Conservation (phyloP, 92 coral and sea anemone species). For the Desmophyllum pertusum region DNA sequence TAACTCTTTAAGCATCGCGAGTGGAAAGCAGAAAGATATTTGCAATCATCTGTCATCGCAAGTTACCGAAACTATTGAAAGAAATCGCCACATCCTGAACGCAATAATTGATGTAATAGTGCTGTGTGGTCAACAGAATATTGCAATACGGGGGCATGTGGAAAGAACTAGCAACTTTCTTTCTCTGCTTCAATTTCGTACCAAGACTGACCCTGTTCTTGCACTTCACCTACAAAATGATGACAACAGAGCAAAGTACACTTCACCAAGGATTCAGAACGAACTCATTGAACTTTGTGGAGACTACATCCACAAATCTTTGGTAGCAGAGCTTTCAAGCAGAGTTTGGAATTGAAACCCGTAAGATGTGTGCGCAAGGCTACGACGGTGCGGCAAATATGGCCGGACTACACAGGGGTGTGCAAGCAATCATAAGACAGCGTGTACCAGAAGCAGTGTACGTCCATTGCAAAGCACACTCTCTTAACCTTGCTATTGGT, state of each 20-base stretch:
- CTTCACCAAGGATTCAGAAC: slow-evolving; percentile 60
- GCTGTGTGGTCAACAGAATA: slow-evolving; percentile 77
- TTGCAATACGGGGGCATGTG: slow-evolving; percentile 76
- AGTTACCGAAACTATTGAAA: slow-evolving; percentile 44
- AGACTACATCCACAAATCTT: slow-evolving; percentile 55
- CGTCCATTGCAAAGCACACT: slow-evolving; percentile 57
- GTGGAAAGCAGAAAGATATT: slow-evolving; percentile 68
- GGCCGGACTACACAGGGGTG: slow-evolving; percentile 64
- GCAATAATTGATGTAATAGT: slow-evolving; percentile 74
- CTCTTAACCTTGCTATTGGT: slow-evolving; percentile 61
- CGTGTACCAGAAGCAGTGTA: slow-evolving; percentile 55
- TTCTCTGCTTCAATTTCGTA: slow-evolving; percentile 18
- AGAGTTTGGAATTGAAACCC: slow-evolving; percentile 54
- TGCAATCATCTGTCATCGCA: slow-evolving; percentile 67
- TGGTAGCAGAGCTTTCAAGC: slow-evolving; percentile 44
- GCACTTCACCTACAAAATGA: slow-evolving; percentile 49
- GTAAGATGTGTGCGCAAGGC: slow-evolving; percentile 62
- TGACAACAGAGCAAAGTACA: slow-evolving; percentile 58
- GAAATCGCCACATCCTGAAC: slow-evolving; percentile 73
- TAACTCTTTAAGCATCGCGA: slow-evolving; percentile 61
- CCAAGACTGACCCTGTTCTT: slow-evolving; percentile 53
- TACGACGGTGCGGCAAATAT: slow-evolving; percentile 64
- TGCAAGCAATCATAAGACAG: slow-evolving; percentile 60
- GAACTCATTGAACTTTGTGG: slow-evolving; percentile 59
- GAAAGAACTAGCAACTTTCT: slow-evolving; percentile 47